Evolutionary conservation across 2,797 vertebrate species (phyloP), one percentile per base, ranked within the genome.

Genomic region (Cebuella pygmaea): DNA sequence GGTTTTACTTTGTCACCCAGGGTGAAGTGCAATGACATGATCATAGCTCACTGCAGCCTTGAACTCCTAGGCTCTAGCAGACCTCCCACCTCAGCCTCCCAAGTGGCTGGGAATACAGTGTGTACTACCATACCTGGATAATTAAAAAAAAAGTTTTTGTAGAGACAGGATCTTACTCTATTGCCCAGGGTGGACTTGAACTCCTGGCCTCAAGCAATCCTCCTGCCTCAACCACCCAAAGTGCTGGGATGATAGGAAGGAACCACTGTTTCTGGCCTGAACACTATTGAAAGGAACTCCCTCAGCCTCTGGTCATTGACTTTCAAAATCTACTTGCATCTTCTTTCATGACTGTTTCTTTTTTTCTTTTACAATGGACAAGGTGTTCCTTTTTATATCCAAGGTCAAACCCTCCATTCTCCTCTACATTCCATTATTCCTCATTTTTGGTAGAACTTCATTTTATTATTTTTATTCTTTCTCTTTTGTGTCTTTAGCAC

Each of bases 301-400:
- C 30, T 90, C 81, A 90, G 57, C 14, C 50, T 81, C 20, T 90
- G 55, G 22, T 2, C 44, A 52, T 39, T 87, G 76, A 50, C 55
- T 94, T 95, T 95, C 24, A 85, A 93, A 95, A 24, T 70, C 83
- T 87, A 83, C 61, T 88, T 94, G 17, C 8, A 50, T 82, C 27
- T 91, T 88, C 81, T 93, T 46, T 92, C 48, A 64, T 78, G 52
- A 61, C 36, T 55, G 61, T 90, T 90, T 90, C 48, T 59, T 79
- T 39, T 64, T 82, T 90, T 39, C 11, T 84, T 94, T 79, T 75
- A 81, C 55, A 93, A 52, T 61, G 30, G 57, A 30, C 13, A 55
- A 70, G 86, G 48, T 79, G n/a, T 3, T 87, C 11, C 22, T 78
- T 26, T 30, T 92, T 96, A 61, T 78, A 87, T 4, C 39, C 39